Evolutionary conservation across 2,797 vertebrate species (phyloP).

Genomic region (Falco biarmicus): DNA sequence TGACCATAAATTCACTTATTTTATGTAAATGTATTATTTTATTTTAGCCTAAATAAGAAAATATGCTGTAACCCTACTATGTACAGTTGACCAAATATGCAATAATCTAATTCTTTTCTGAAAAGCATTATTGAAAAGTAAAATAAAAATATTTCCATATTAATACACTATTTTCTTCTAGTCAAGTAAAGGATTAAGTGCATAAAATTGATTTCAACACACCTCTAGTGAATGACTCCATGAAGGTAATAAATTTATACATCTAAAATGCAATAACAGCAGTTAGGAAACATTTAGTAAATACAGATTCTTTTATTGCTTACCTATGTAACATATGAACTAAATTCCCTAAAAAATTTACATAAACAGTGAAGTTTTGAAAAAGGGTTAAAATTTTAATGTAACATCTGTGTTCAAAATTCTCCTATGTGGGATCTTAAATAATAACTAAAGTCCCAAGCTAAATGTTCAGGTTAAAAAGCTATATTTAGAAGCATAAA

Average conservation of each 20-base stretch:
- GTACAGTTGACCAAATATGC: neutral
- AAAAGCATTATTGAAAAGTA: neutral
- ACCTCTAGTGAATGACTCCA: neutral
- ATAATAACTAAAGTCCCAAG: neutral
- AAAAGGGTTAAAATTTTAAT: neutral
- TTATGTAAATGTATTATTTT: neutral
- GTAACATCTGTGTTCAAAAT: neutral
- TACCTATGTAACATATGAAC: neutral
- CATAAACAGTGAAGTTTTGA: neutral
- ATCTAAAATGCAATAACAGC: neutral
- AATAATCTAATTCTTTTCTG: neutral
- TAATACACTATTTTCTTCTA: neutral
- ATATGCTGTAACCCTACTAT: rapidly evolving
- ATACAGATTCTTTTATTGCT: neutral
- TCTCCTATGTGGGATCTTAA: neutral
- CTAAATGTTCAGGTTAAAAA: neutral
- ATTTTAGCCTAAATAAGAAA: neutral
- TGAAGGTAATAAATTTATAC: neutral
- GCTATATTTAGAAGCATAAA: neutral
- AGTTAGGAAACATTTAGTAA: neutral
- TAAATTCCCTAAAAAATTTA: neutral
- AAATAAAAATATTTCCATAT: neutral
- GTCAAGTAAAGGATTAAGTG: neutral
- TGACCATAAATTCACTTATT: neutral
- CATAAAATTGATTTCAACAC: neutral